Percentiles rank a stretch among this genome's conserved stretches.
Conservation (phyloP, 2,888 invertebrate species). For the Leptinotarsa rubiginosa region DNA sequence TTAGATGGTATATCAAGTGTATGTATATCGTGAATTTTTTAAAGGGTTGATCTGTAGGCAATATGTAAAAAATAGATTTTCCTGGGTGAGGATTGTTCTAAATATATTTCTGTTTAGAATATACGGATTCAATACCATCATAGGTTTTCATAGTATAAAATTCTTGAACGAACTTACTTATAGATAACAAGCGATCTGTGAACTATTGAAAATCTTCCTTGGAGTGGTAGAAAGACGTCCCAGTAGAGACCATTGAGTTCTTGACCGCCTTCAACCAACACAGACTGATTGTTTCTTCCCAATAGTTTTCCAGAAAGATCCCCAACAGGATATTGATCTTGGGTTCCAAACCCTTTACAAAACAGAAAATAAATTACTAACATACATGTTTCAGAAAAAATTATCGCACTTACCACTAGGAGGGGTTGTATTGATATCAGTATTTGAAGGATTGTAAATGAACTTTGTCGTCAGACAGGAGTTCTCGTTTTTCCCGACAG, state of each 20-base stretch:
- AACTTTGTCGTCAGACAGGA: constrained; percentile 79
- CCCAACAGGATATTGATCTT: constrained; percentile 91
- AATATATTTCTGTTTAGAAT: no score
- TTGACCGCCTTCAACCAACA: constrained; percentile 77
- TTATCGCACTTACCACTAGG: constrained; percentile 71
- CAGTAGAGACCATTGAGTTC: constrained; percentile 82
- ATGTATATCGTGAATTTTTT: no score
- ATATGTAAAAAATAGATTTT: no score
- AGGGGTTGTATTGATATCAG: constrained; percentile 71
- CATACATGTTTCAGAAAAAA: not conserved
- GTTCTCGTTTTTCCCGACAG: constrained; percentile 65
- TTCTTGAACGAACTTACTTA: constrained; percentile 67
- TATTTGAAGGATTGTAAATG: constrained; percentile 80
- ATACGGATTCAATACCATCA: no score
- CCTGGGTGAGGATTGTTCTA: no score
- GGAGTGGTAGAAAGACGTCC: constrained; percentile 88
- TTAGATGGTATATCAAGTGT: no score
- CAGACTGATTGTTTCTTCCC: constrained; percentile 77
- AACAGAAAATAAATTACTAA: constrained; percentile 3
- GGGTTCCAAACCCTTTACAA: constrained; percentile 77
- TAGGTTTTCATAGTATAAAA: no score
- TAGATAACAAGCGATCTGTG: constrained; percentile 85
- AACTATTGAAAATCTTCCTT: constrained; percentile 81
- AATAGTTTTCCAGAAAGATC: constrained; percentile 90
- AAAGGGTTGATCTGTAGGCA: no score